phyloP scores from a whole-genome alignment of 2,797 vertebrate genomes.

The Rhynchonycteris naso region DNA sequence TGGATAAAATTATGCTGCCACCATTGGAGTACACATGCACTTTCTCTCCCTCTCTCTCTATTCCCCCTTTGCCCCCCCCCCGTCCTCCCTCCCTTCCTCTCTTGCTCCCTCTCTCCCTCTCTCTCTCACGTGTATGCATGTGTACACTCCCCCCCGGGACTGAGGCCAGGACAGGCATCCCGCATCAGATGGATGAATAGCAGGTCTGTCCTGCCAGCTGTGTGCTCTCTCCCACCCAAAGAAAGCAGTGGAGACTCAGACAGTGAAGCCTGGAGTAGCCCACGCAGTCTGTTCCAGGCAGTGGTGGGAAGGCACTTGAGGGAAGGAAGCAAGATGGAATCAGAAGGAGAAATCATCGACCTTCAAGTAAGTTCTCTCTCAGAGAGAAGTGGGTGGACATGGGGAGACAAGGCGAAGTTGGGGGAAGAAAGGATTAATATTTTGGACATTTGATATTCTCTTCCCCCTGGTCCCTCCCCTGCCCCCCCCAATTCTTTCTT shows the following conservation, averaged over 20 bases:
- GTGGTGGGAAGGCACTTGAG: background rate
- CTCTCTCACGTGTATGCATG: background rate
- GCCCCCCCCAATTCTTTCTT: background rate
- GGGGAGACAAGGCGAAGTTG: background rate
- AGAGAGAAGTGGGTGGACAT: background rate
- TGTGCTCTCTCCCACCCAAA: constrained; percentile 69
- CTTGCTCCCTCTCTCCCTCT: background rate
- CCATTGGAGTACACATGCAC: background rate
- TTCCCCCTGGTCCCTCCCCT: too few species aligned
- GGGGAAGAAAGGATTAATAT: background rate
- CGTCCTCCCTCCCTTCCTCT: background rate
- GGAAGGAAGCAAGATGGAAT: constrained; percentile 80
- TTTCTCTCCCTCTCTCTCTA: background rate
- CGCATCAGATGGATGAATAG: constrained; percentile 84
- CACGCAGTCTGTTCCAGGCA: background rate
- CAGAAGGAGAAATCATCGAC: constrained; percentile 76
- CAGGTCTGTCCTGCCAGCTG: constrained; percentile 85
- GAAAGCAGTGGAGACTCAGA: constrained; percentile 48
- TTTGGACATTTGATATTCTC: background rate
- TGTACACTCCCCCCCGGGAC: constrained; percentile 16
- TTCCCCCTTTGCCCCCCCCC: too few species aligned
- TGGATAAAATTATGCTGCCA: background rate
- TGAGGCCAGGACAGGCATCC: constrained; percentile 73
- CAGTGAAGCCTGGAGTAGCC: constrained; percentile 33
- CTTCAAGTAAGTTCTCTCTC: constrained; percentile 82